Evolutionary conservation across 1,140 invertebrate genomes (phyloP).

Genomic region (Sinonovacula constricta): DNA sequence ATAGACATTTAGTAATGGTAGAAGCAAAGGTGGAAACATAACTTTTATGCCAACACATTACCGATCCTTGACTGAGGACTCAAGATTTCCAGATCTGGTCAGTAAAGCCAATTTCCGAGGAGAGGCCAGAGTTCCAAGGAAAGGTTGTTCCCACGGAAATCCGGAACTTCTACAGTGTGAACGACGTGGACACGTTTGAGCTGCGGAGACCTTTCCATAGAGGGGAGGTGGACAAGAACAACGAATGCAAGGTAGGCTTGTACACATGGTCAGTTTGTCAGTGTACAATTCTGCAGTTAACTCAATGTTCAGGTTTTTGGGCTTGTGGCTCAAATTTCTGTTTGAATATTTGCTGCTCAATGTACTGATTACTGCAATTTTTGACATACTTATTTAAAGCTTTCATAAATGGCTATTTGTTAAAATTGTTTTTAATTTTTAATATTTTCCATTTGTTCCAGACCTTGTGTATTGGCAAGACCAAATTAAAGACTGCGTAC

Average conservation of each 20-base stretch:
- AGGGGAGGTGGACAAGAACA: slow-evolving; percentile 68
- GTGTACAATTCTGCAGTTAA: not conserved
- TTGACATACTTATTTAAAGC: not conserved
- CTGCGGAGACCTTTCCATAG: slow-evolving; percentile 72
- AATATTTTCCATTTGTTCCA: too few relatives aligned
- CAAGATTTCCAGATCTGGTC: slow-evolving; percentile 75
- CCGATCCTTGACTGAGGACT: slow-evolving; percentile 19
- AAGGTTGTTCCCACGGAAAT: slow-evolving; percentile 67
- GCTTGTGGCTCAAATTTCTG: not conserved
- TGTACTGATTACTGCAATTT: not conserved
- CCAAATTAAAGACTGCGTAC: slow-evolving; percentile 65
- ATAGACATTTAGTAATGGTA: too few relatives aligned
- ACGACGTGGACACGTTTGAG: slow-evolving; percentile 75
- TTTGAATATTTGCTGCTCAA: not conserved
- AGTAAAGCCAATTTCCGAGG: slow-evolving; percentile 66
- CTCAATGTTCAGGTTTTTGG: not conserved
- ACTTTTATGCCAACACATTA: not conserved
- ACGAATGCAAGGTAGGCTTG: slow-evolving; percentile 75
- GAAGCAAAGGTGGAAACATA: too few relatives aligned
- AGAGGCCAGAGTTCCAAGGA: slow-evolving; percentile 59
- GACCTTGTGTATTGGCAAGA: slow-evolving; percentile 73
- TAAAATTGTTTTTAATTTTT: too few relatives aligned
- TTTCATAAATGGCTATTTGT: too few relatives aligned
- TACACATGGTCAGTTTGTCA: too few relatives aligned
- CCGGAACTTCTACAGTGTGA: slow-evolving; percentile 68